Evolutionary conservation across 2,113 vertebrate genomes (phyloP).

Genomic region (Charina bottae): DNA sequence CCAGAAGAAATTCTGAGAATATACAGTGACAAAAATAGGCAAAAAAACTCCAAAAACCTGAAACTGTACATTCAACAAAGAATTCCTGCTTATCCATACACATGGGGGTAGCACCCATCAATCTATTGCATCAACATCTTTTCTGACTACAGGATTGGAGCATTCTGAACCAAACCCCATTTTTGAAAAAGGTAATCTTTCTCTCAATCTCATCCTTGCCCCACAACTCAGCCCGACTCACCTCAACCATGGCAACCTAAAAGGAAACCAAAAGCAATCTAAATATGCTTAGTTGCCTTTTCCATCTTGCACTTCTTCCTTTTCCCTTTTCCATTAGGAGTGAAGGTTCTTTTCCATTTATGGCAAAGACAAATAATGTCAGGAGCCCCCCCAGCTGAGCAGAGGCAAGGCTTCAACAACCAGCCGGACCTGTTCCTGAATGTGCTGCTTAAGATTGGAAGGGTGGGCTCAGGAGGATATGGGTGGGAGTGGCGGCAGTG

Average conservation of each 20-base stretch:
- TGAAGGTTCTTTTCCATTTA: neutral
- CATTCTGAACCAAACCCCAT: neutral
- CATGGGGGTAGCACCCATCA: neutral
- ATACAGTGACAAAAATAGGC: neutral
- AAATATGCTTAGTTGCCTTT: neutral
- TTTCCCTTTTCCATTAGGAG: neutral
- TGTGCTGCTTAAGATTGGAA: slow-evolving; percentile 53
- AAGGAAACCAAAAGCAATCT: slow-evolving; percentile 7
- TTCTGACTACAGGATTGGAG: neutral
- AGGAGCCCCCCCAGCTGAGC: slow-evolving; percentile 23
- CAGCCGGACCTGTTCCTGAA: slow-evolving; percentile 25
- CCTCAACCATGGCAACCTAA: neutral
- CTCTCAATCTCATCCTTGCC: neutral
- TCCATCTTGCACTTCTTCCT: neutral
- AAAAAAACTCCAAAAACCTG: neutral
- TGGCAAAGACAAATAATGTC: neutral
- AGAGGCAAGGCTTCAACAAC: slow-evolving; percentile 7
- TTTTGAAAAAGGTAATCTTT: neutral
- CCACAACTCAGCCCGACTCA: neutral
- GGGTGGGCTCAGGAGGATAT: slow-evolving; percentile 68
- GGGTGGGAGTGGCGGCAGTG: slow-evolving; percentile 63
- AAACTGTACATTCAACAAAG: neutral
- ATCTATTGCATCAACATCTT: neutral
- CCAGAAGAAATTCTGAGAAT: neutral
- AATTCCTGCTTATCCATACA: neutral